These are phyloP conservation scores for Mechanitis mazaeus DNA, from an alignment of 2,888 invertebrate genomes.

Conservation along the genomic window DNA sequence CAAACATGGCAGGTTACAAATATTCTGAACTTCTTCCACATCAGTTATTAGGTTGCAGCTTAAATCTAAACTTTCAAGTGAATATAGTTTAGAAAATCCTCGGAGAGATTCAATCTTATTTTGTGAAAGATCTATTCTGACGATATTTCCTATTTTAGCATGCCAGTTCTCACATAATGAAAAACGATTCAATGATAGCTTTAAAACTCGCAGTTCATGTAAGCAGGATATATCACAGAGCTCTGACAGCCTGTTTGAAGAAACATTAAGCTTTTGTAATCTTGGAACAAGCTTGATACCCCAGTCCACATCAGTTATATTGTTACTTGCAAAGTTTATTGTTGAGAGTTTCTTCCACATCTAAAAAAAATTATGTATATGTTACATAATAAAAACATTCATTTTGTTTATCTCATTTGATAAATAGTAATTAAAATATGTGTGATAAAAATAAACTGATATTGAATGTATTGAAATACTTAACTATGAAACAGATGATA, in stretches of 20 bases:
- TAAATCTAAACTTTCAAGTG: constrained; percentile 89
- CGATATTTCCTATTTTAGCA: constrained; percentile 90
- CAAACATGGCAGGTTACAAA: constrained; percentile 89
- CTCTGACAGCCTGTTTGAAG: constrained; percentile 85
- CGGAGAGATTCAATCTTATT: constrained; percentile 85
- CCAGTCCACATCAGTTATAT: constrained; percentile 85
- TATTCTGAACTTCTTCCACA: constrained; percentile 86
- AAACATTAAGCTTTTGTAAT: constrained; percentile 82
- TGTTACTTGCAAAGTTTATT: constrained; percentile 87
- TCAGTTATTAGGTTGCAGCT: constrained; percentile 89
- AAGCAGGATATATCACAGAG: constrained; percentile 87
- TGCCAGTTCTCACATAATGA: constrained; percentile 85
- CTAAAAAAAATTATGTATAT: constrained; percentile 50
- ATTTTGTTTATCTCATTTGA: too few species aligned
- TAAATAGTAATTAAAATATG: too few species aligned
- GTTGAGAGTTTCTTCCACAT: constrained; percentile 82
- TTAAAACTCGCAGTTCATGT: constrained; percentile 84
- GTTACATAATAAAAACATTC: too few species aligned
- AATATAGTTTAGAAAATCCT: constrained; percentile 89
- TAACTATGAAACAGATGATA: constrained; percentile 10
- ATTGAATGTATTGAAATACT: constrained; percentile 2
- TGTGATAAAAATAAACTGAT: not conserved
- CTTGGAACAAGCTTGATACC: constrained; percentile 86
- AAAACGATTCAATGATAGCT: constrained; percentile 88
- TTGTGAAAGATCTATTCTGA: constrained; percentile 89